Conservation (phyloP, 2,797 vertebrate species). For the Amphiprion clarkii region DNA sequence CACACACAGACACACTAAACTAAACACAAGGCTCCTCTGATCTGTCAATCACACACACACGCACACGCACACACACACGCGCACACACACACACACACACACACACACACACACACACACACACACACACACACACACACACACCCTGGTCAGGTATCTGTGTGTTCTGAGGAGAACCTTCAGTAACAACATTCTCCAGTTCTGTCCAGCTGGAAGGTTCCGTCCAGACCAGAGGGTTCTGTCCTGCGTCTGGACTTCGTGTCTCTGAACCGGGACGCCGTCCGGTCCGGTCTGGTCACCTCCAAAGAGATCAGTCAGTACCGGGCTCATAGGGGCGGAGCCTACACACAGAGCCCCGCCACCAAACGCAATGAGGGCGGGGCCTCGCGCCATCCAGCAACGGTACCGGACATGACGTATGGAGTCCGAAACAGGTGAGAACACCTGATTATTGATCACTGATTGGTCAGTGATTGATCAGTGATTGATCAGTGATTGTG, state of each 20-base stretch:
- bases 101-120: not conserved
- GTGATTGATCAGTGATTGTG: not conserved
- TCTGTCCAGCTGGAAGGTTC: slow-evolving; percentile 63
- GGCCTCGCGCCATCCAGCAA: not conserved
- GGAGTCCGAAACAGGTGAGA: slow-evolving; percentile 56
- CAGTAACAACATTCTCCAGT: slow-evolving; percentile 34
- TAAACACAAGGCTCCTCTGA: not conserved
- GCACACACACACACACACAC: slow-evolving; percentile 22
- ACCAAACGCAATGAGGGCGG: not conserved
- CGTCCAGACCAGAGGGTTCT: not conserved
- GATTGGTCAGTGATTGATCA: too few relatives aligned
- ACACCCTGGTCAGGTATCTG: not conserved
- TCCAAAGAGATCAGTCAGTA: slow-evolving; percentile 61
- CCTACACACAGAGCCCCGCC: not conserved
- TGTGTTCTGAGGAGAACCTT: too few relatives aligned
- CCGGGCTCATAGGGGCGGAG: slow-evolving; percentile 35
- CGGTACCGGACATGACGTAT: slow-evolving; percentile 44
- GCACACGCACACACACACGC: slow-evolving; percentile 18
- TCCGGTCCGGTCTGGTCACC: slow-evolving; percentile 57
- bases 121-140: slow-evolving; percentile 28
- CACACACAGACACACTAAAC: not conserved
- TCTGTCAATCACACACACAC: slow-evolving; percentile 20
- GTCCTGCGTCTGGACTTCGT: slow-evolving; percentile 40
- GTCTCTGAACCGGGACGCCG: slow-evolving; percentile 64
- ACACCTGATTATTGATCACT: not conserved